Evolutionary conservation across 1,140 invertebrate species (phyloP), one percentile per base, ranked within the genome.

Genomic region (Drosophila elegans): DNA sequence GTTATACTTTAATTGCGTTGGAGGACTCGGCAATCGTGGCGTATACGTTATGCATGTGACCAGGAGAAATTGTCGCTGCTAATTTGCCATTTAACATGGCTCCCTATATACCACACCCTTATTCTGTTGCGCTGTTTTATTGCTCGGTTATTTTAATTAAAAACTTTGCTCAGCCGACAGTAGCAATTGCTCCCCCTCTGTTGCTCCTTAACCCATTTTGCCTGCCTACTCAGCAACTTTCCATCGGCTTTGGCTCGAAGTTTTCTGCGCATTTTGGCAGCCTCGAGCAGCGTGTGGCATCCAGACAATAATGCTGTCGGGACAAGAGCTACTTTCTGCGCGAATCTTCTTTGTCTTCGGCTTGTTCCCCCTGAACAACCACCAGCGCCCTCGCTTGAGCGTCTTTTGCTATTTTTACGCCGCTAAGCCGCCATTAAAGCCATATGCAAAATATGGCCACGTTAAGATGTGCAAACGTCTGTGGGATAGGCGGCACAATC

Each of bases 141-240:
- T 88, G 84, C 84, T 80, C 60, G 80, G 84, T 89, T 88, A 89
- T 88, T 88, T 88, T 89, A 88, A 89, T 88, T 84, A 88, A 88
- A 88, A 88, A 89, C 80, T 88, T 88, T 89, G 51, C 59, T 66
- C 79, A 64, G 63, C 80, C 71, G 81, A 82, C 82, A 88, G 74
- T 88, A 69, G 67, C 83, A 88, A 83, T 69, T 89, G 74, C 59
- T 48, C 16, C 25, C 29, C n/a, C 46, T 44, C 16, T 2, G 13
- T 34, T n/a, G 16, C 38, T 7, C 11, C 9, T 42, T 72, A 49
- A 48, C 59, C 44, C 57, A 34, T 55, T 46, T 51, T 36, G 12
- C 48, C 34, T 16, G 46, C 46, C 25, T 45, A 10, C 57, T 42
- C 59, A 60, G 29, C 41, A 56, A 21, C 59, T 38, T 11, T 39